Evolutionary conservation across 2,113 vertebrate genomes (phyloP).

Genomic region (Meleagris gallopavo): DNA sequence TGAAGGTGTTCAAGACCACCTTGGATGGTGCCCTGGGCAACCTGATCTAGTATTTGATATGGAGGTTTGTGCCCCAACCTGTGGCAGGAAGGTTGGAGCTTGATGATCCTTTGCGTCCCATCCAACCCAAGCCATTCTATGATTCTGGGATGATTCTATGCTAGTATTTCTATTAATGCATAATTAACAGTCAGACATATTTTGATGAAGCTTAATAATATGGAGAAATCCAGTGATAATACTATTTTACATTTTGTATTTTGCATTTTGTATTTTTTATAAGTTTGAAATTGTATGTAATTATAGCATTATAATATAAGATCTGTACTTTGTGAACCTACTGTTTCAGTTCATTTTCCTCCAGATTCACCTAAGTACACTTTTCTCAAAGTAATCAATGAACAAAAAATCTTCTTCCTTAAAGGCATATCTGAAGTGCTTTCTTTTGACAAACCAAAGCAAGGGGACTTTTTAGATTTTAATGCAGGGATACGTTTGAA

Average conservation of each 20-base stretch:
- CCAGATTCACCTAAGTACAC: not conserved
- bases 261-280: not conserved
- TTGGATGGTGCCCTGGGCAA: too few species aligned
- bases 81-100: too few species aligned
- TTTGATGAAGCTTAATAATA: not conserved
- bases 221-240: not conserved
- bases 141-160: too few species aligned
- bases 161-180: not conserved
- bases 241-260: not conserved
- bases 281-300: not conserved
- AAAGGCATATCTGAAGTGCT: not conserved
- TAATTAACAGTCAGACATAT: not conserved
- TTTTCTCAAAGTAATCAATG: not conserved
- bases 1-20: too few species aligned
- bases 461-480: not conserved
- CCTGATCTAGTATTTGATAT: too few species aligned
- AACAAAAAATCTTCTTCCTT: not conserved
- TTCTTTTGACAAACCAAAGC: not conserved
- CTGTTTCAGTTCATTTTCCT: not conserved
- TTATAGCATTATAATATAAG: not conserved
- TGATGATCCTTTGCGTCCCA: too few species aligned
- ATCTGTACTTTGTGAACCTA: not conserved
- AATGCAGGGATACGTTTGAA: not conserved
- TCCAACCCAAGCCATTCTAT: too few species aligned
- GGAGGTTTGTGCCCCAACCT: too few species aligned